Base-by-base conservation (phyloP, 2,888 invertebrate species). In the Dugesia japonica region DNA sequence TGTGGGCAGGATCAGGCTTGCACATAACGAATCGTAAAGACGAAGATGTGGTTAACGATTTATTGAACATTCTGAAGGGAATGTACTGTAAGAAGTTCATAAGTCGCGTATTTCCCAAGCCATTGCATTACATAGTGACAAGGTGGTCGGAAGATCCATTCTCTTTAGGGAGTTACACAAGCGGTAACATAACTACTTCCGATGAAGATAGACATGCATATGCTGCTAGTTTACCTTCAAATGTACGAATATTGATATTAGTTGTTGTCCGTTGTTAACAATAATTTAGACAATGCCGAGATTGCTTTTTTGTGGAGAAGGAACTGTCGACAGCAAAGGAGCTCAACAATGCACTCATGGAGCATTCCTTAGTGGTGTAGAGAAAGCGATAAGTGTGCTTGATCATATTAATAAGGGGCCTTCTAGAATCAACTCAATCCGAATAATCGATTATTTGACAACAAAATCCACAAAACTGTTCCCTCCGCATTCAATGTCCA, bases 141-240 rank as follows among this genome's bases (percentile, higher is more conserved):
- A 26, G 78, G n/a, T 78, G 78, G 78, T 78, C 78, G 13, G 78
- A 78, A 42, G 78, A 78, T 42, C 78, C 78, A 26, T 78, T 78
- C 28, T 38, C 73, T 9, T 42, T 78, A n/a, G 78, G 78, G 15
- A 42, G 72, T 7, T 78, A 78, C 33, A 78, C 78, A n/a, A 72
- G 72, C 26, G 78, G 78, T 31, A 73, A 78, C 28, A 38, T 78
- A 13, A 78, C 73, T 1, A 72, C 72, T 26, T 71, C 56, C 13
- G 78, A 78, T 4, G 26, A 26, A 1, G 78, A 78, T 26, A 27
- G 78, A n/a, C 20, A 38, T 13, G 28, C 56, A 4, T 78, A 78
- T 56, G 71, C 78, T 13, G 73, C 73, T n/a, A 72, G 73, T 72
- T 20, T 78, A 26, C 78, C 78, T 28, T 31, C 72, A 20, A 38